phyloP scores from a whole-genome alignment of 1,140 invertebrate genomes.

The Araneus ventricosus region DNA sequence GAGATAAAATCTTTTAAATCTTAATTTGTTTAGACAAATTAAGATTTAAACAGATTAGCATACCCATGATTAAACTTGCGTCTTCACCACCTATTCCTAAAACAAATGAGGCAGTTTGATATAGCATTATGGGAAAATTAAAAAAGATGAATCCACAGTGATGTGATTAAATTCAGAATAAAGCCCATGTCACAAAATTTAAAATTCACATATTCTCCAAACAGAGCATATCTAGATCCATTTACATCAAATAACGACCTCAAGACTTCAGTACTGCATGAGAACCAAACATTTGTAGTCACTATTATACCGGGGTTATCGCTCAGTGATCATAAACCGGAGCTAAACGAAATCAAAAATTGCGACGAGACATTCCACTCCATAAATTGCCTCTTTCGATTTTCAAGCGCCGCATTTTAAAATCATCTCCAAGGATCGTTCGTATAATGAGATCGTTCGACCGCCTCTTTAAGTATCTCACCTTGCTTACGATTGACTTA shows the following conservation, averaged over 20 bases:
- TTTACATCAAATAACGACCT: background rate
- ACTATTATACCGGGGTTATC: background rate
- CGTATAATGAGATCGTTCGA: background rate
- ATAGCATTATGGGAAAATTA: too few species aligned
- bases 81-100: too few species aligned
- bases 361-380: background rate
- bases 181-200: background rate
- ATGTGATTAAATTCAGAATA: background rate
- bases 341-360: background rate
- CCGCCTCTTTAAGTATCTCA: background rate
- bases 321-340: background rate
- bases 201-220: background rate
- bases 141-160: too few species aligned
- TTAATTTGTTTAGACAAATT: too few species aligned
- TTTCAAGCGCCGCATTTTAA: background rate
- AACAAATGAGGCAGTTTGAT: too few species aligned
- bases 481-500: background rate
- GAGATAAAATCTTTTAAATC: too few species aligned
- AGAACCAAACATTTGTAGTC: background rate
- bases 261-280: background rate
- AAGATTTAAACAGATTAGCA: too few species aligned
- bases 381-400: background rate
- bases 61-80: too few species aligned
- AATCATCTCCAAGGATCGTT: background rate
- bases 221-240: background rate